A percentile compares a stretch with the other conserved stretches of the same genome.
Conservation (phyloP, 35 echinoderm and acorn worm genomes). For the Ophiothrix spiculata region DNA sequence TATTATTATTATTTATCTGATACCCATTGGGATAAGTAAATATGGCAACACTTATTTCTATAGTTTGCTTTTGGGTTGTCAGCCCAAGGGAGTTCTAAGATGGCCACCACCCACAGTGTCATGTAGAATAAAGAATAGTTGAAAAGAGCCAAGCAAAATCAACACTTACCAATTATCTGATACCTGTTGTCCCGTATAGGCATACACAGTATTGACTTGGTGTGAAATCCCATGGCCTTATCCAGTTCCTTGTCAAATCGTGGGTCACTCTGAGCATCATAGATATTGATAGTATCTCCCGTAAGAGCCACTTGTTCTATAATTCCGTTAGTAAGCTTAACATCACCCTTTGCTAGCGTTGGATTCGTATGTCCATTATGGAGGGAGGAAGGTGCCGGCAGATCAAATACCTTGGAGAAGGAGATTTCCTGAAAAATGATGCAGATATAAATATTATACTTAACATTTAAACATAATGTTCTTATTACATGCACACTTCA, state of each 20-base stretch:
- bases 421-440: slow-evolving; percentile 75
- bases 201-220: slow-evolving; percentile 90
- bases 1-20: too few relatives aligned
- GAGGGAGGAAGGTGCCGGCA: slow-evolving; percentile 63
- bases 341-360: slow-evolving; percentile 62
- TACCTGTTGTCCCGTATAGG: slow-evolving; percentile 92
- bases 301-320: slow-evolving; percentile 87
- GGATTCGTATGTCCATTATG: slow-evolving; percentile 78
- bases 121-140: too few relatives aligned
- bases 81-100: too few relatives aligned
- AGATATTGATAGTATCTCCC: slow-evolving; percentile 78
- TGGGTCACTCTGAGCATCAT: slow-evolving; percentile 78
- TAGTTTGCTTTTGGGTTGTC: too few relatives aligned
- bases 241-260: slow-evolving; percentile 73
- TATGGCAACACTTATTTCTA: too few relatives aligned
- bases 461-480: too few relatives aligned
- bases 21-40: too few relatives aligned
- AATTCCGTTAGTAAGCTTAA: slow-evolving; percentile 81
- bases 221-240: slow-evolving; percentile 67
- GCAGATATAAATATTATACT: too few relatives aligned
- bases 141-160: too few relatives aligned
- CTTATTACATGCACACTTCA: too few relatives aligned
- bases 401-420: slow-evolving; percentile 92
- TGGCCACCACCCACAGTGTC: too few relatives aligned
- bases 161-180: slow-evolving; percentile 92